Evolutionary conservation across 2,888 invertebrate genomes (phyloP), one percentile per base, ranked within the genome.

Genomic region (Tenodera sinensis): DNA sequence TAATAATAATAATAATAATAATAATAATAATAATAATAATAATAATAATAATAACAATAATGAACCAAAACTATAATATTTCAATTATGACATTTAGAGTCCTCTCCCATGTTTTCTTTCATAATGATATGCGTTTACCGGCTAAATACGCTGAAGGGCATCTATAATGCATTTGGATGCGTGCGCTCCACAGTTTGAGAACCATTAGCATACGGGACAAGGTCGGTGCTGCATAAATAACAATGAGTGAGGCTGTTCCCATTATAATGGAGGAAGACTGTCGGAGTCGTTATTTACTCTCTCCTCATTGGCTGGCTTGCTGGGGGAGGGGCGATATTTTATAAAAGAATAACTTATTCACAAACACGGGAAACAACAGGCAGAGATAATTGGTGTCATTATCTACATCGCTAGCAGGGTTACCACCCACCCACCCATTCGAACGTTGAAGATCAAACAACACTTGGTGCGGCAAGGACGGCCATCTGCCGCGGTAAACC

Each of bases 311-410:
- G 87, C 83, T 30, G 87, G 82, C n/a, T 14, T n/a, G 83, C 12
- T 30, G n/a, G 83, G 42, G 83, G 28, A 87, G 87, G 34, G 83
- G 87, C 83, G 87, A 82, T 71, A 27, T 71, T 86, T 86, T 84
- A 83, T 87, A 87, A 87, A 87, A 87, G 85, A 47, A 34, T 85
- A 85, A 85, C 34, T 88, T 88, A 82, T 84, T 71, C 88, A 28
- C 84, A 84, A 84, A 30, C 88, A 88, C 84, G 84, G 88, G 81
- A 85, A 85, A 85, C 85, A 85, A 85, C 81, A 71, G 88, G 28
- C 84, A 84, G 84, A 84, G 30, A 88, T 88, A 88, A 88, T 88
- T 88, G 88, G 84, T 34, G 81, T 88, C 85, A 88, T 88, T 88
- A 85, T 88, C 84, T 88, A 71, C 47, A 88, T 54, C 47, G 88